A percentile compares a stretch with the other conserved stretches of the same genome.
These are phyloP conservation scores for Manacus vitellinus DNA, from an alignment of 2,113 vertebrate genomes.

Conservation along the genomic window DNA sequence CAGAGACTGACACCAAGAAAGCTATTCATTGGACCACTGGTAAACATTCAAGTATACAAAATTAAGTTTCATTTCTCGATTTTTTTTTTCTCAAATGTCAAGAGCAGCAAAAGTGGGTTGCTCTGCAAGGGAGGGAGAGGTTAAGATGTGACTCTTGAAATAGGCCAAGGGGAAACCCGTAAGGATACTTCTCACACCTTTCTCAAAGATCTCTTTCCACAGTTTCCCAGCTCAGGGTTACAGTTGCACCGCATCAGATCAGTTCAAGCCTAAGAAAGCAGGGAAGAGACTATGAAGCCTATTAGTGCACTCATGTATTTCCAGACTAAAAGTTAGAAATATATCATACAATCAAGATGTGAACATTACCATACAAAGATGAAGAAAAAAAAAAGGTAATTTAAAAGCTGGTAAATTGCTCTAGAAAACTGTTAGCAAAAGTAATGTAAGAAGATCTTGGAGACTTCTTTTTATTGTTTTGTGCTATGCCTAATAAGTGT, in stretches of 20 bases:
- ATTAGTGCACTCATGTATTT: neutral
- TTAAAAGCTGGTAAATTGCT: neutral
- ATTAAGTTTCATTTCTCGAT: neutral
- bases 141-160: neutral
- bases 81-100: neutral
- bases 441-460: neutral
- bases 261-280: neutral
- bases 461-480: neutral
- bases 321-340: neutral
- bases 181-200: neutral
- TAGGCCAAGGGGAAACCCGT: neutral
- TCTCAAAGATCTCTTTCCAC: neutral
- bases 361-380: neutral
- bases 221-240: neutral
- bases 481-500: neutral
- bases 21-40: neutral
- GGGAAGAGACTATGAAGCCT: neutral
- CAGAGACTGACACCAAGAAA: neutral
- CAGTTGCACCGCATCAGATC: neutral
- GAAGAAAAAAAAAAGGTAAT: neutral
- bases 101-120: neutral
- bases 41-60: neutral
- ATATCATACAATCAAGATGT: neutral
- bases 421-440: neutral
- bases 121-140: neutral